Evolutionary conservation across 2,888 invertebrate species (phyloP), one percentile per base, ranked within the genome.

Genomic region (Oscheius sp.): DNA sequence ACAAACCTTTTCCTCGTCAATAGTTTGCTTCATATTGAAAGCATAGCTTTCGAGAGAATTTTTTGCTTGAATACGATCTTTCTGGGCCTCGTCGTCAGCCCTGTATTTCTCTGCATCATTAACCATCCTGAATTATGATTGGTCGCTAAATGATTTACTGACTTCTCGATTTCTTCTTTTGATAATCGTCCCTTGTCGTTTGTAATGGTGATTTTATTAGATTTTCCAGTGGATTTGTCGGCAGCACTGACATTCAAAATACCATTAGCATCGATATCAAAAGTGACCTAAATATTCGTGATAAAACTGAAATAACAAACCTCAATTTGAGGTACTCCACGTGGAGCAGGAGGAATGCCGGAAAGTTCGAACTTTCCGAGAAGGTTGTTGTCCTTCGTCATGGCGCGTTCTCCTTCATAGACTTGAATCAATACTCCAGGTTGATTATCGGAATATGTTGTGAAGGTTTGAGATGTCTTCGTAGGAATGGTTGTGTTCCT

Each of bases 341-440:
- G 77, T 91, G 92, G 72, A 91, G 96, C 87, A 38, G 95, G 95
- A 12, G 95, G 95, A 86, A 97, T 96, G 68, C 95, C 95, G 36
- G 93, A 93, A 70, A 97, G 90, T 87, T 97, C 95, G 88, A 97
- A 97, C 88, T 94, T 95, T 72, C 97, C 97, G 75, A 97, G 90
- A 47, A 94, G 90, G 88, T 96, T 86, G 78, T 94, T 94, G 85
- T 94, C 94, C 86, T 91, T 93, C 6, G 94, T 94, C 93, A 94
- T 92, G 20, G 92, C 91, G 38, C 93, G 82, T 66, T 87, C 87
- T 67, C 87, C 86, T 67, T 86, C 87, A 72, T 78, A 87, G 22
- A 88, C 87, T 70, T 89, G 88, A 74, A 95, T 93, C 82, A 93
- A 89, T 73, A 95, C 95, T 84, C 94, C 95, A 45, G 95, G 95